phyloP scores from a whole-genome alignment of 2,797 vertebrate genomes.

The Chiroxiphia lanceolata region DNA sequence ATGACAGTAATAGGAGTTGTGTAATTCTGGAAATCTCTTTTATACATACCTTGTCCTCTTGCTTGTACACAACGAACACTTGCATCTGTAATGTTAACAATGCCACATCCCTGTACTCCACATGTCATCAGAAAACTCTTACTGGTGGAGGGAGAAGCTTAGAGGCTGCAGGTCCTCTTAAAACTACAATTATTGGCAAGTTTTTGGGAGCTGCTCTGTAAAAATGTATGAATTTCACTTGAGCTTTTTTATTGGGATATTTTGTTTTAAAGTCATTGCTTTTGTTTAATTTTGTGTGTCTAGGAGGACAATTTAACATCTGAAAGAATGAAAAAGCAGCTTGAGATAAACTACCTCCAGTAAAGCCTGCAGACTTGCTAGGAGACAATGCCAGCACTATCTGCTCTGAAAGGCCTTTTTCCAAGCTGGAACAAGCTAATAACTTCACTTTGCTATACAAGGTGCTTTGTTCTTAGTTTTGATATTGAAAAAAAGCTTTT shows the following conservation, averaged over 20 bases:
- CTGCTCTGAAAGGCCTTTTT: not conserved
- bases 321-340: not conserved
- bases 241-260: not conserved
- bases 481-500: not conserved
- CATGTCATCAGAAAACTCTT: not conserved
- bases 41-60: not conserved
- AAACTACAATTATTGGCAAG: not conserved
- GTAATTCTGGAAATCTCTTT: not conserved
- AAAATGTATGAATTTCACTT: not conserved
- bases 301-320: not conserved
- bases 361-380: slow-evolving; percentile 14
- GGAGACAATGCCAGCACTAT: not conserved
- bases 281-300: not conserved
- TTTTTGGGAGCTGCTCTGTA: not conserved
- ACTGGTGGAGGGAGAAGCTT: not conserved
- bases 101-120: not conserved
- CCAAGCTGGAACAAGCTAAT: not conserved
- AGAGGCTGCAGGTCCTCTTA: not conserved
- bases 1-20: not conserved
- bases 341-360: slow-evolving; percentile 2
- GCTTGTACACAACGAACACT: not conserved
- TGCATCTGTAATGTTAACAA: not conserved
- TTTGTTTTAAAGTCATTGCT: not conserved
- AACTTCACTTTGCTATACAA: slow-evolving; percentile 19
- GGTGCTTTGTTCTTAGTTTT: slow-evolving; percentile 41